Base-by-base conservation (phyloP, 2,113 vertebrate genomes). In the Cryptoleucopteryx plumbea region DNA sequence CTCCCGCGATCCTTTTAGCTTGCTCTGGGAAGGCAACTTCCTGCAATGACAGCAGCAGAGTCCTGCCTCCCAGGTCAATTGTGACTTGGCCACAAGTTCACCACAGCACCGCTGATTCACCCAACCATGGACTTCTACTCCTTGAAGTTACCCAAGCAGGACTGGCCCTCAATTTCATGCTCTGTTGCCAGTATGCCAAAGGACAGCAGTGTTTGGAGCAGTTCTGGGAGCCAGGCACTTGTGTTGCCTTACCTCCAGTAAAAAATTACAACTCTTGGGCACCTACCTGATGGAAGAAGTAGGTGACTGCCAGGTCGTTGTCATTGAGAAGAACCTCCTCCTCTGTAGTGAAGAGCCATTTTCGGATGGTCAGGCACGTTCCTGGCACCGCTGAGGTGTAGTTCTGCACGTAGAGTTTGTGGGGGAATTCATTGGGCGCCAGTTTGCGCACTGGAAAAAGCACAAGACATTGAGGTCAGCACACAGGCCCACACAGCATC, bases 391-490 rank as follows among this genome's bases (percentile, higher is more conserved):
- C 99, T 6, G 99, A 99, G 3, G 99, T 99, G 96, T 99, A 99
- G 95, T 99, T 99, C 98, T 99, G 99, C 90, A 99, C 99, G 50
- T 99, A 99, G 17, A 99, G 99, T 97, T 99, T 99, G 98, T 99
- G 99, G 38, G 99, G 99, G 93, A 99, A 99, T 95, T 99, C 99
- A 10, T 99, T 99, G 95, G 99, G 99, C 1, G 99, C 99, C 98
- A 99, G 91, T 77, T 99, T 99, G 82, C 99, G 98, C 85, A 99
- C 99, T 99, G 97, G 14, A 48, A 53, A 12, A 27, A 13, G 40
- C 21, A n/a, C 4, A 8, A 18, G 77, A 21, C 14, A 4, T 0
- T 2, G 13, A 34, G 42, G 45, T 58, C 5, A 84, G 74, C 7
- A 5, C n/a, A 2, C 7, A 6, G 40, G 27, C 20, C 9, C 58